Base-by-base conservation (phyloP, 2,888 invertebrate species). In the Zeuzera pyrina region DNA sequence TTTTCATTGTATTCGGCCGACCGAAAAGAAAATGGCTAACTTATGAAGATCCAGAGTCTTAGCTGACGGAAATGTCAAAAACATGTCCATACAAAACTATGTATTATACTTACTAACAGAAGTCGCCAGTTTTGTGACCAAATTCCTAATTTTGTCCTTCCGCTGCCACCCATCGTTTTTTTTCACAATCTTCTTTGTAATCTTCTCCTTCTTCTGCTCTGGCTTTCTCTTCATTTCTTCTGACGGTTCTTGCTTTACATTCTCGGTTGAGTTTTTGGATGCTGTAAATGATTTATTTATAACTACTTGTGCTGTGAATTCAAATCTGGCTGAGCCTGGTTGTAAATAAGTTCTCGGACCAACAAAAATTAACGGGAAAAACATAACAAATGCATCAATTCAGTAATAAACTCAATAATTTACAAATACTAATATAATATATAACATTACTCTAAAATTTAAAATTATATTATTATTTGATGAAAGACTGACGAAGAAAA, bases 41-140 rank as follows among this genome's bases (percentile, higher is more conserved):
- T n/a, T 19, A 8, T 19, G 19, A 19, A 19, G 19, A 6, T n/a
- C n/a, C n/a, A n/a, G n/a, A 19, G 19, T 19, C 8, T 19, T 19
- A 5, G 19, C 19, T 19, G 19, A 5, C 19, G n/a, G n/a, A n/a
- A n/a, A n/a, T n/a, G n/a, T n/a, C n/a, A n/a, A n/a, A n/a, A n/a
- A n/a, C n/a, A n/a, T 5, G 19, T 19, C 19, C 5, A 19, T 10
- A 8, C 4, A 3, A 24, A 27, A 31, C 38, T 28, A 34, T 24
- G n/a, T n/a, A n/a, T n/a, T n/a, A 11, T n/a, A 57, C 64, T 58
- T 30, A 67, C 67, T 61, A 0, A 68, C 57, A 3, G 61, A 52
- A 5, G 49, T 58, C 2, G 63, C 52, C 2, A 67, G 43, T 22
- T 59, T 42, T 2, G 49, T 45, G 2, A 69, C 59, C 1, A 68